These are phyloP conservation scores for Anarsia innoxiella DNA, from an alignment of 2,888 invertebrate species.

Conservation along the genomic window DNA sequence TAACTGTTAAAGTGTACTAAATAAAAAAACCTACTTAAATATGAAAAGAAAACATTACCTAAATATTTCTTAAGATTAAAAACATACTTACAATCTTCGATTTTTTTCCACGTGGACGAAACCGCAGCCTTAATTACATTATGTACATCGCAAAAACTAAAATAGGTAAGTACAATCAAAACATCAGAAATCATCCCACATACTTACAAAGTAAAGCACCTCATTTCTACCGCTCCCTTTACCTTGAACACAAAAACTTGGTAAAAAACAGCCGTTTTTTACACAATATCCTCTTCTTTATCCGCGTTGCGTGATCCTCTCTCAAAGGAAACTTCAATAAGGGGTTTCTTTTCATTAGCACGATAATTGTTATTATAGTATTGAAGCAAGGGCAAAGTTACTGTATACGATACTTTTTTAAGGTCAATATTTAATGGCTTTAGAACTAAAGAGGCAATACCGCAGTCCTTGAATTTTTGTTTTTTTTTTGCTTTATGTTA, in stretches of 20 bases:
- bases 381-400: constrained; percentile 34
- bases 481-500: neutral
- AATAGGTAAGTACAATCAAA: neutral
- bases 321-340: constrained; percentile 32
- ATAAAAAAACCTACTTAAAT: no score
- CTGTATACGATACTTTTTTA: constrained; percentile 18
- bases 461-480: neutral
- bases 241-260: constrained; percentile 16
- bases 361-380: constrained; percentile 26
- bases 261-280: constrained; percentile 18
- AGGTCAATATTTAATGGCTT: constrained; percentile 28
- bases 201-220: no score
- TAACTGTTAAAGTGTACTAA: neutral
- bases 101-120: no score
- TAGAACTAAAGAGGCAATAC: neutral
- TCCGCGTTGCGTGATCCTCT: constrained; percentile 37
- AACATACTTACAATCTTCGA: no score
- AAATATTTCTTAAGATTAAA: no score
- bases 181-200: no score
- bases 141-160: neutral
- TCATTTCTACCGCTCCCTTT: no score
- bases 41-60: no score
- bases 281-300: constrained; percentile 23
- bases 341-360: constrained; percentile 34
- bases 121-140: neutral